Percentiles rank a stretch among this genome's conserved stretches.
Evolutionary conservation across 1,140 invertebrate species (phyloP).

Genomic region (Theocolax elegans): DNA sequence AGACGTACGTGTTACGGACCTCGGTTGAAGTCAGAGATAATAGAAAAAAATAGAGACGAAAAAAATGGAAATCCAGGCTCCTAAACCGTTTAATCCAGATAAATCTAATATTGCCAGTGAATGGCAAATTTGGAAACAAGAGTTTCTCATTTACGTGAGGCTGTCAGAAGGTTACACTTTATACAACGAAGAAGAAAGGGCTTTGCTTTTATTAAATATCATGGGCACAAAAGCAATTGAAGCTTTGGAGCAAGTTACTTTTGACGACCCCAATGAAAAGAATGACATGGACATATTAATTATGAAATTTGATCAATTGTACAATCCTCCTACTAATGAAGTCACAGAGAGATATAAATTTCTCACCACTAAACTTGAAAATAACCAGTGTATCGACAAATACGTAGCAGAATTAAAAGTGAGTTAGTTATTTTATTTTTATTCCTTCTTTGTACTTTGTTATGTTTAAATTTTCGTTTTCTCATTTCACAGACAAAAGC

Average conservation of each 20-base stretch:
- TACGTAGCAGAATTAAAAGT: constrained; percentile 2
- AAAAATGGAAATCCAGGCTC: too few relatives aligned
- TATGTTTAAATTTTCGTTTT: neutral
- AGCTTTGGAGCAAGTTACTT: constrained; percentile 29
- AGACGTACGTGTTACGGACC: too few relatives aligned
- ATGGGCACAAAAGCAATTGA: constrained; percentile 40
- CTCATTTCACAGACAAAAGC: neutral
- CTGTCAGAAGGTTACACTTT: neutral
- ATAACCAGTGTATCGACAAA: neutral
- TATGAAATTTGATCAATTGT: constrained; percentile 41
- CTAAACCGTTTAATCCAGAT: neutral
- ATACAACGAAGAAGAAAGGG: neutral
- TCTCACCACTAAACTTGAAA: neutral
- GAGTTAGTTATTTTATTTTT: neutral
- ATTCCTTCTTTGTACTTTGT: neutral
- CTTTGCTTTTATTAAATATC: constrained; percentile 34
- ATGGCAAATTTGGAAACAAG: constrained; percentile 38
- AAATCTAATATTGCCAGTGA: constrained; percentile 4
- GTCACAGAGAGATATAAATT: neutral
- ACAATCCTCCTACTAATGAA: constrained; percentile 1
- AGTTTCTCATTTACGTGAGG: constrained; percentile 20
- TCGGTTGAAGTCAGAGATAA: too few relatives aligned
- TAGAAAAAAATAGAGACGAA: too few relatives aligned
- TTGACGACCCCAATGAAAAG: neutral
- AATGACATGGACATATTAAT: constrained; percentile 35